Conservation (phyloP, 2,888 invertebrate genomes). For the Azorinus chamasolen region DNA sequence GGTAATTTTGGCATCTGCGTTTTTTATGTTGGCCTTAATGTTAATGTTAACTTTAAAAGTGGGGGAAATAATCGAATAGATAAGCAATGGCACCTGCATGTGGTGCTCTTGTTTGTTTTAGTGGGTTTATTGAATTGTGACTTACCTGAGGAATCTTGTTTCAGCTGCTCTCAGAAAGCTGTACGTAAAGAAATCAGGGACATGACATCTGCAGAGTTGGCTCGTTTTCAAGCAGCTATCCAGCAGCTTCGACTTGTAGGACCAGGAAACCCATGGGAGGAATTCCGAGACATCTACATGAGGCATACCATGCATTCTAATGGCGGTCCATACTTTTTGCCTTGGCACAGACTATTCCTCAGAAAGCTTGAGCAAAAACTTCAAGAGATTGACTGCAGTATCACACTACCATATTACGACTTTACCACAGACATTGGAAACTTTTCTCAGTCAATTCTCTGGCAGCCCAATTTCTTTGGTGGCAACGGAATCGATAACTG, state of each 20-base stretch:
- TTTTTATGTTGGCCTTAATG: no score
- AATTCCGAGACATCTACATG: constrained; percentile 81
- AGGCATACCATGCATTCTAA: constrained; percentile 82
- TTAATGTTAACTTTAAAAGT: no score
- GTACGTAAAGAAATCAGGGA: constrained; percentile 83
- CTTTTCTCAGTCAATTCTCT: constrained; percentile 80
- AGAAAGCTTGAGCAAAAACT: constrained; percentile 81
- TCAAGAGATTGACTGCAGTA: constrained; percentile 82
- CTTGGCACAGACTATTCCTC: constrained; percentile 84
- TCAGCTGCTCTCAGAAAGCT: constrained; percentile 75
- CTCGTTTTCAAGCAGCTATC: constrained; percentile 82
- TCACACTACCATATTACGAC: constrained; percentile 85
- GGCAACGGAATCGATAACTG: constrained; percentile 80
- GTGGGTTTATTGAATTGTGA: no score
- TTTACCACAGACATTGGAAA: constrained; percentile 84
- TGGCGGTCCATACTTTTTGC: constrained; percentile 80
- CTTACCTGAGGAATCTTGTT: no score
- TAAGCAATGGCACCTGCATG: no score
- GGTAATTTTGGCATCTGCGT: no score
- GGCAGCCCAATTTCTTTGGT: constrained; percentile 84
- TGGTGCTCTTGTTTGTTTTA: no score
- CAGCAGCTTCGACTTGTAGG: constrained; percentile 73
- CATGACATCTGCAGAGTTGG: constrained; percentile 79
- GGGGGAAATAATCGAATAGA: no score
- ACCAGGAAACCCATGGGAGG: constrained; percentile 79